Conservation (phyloP, 2,797 vertebrate genomes). For the Lepilemur ruficaudatus region DNA sequence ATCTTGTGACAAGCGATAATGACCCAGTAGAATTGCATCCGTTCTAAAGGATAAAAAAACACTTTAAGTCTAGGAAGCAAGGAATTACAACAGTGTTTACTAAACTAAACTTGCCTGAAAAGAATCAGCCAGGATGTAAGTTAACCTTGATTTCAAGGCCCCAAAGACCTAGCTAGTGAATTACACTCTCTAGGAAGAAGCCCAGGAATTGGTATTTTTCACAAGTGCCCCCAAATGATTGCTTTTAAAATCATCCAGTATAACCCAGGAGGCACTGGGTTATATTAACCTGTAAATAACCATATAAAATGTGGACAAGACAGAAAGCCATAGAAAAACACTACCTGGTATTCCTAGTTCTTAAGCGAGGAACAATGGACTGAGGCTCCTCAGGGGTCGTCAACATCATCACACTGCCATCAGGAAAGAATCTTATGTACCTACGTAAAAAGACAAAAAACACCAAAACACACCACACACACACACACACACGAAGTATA, state of each 20-base stretch:
- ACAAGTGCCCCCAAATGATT: neutral
- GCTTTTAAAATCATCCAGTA: neutral
- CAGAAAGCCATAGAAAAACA: neutral
- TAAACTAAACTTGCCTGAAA: neutral
- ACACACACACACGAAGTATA: neutral
- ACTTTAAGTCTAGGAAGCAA: neutral
- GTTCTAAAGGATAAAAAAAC: constrained; percentile 86
- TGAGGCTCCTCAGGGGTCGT: constrained; percentile 96
- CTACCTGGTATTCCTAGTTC: constrained; percentile 92
- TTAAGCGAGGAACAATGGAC: constrained; percentile 92
- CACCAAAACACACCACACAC: neutral
- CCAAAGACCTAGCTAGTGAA: neutral
- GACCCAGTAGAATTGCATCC: constrained; percentile 94
- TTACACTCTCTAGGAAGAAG: neutral
- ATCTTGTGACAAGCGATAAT: constrained; percentile 98
- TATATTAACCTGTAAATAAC: neutral
- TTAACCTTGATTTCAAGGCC: neutral
- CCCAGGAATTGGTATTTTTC: neutral
- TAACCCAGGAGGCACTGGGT: neutral
- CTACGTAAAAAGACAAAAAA: constrained; percentile 83
- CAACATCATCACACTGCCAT: constrained; percentile 95
- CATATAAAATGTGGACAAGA: neutral
- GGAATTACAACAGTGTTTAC: neutral
- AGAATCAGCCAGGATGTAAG: neutral
- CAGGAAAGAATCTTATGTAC: constrained; percentile 97